A percentile compares a stretch with the other conserved stretches of the same genome.
Evolutionary conservation across 2,797 vertebrate species (phyloP).

Genomic region (Coranthus polyacanthus): DNA sequence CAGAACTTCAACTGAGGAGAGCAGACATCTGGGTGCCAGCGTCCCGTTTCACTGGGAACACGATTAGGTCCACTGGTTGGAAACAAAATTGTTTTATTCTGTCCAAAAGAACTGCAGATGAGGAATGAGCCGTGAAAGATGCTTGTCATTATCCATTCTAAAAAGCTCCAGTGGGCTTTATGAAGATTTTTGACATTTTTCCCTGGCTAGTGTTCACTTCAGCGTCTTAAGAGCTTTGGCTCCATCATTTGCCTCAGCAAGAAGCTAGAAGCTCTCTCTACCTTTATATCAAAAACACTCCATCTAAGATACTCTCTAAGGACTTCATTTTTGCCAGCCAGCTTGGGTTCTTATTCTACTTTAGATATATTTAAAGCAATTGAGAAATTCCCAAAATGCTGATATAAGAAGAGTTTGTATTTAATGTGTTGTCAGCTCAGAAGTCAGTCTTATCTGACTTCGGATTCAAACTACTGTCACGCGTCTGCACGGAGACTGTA

Average conservation of each 20-base stretch:
- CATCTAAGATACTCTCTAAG: slow-evolving; percentile 24
- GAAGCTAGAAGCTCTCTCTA: slow-evolving; percentile 18
- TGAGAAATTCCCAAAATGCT: slow-evolving; percentile 19
- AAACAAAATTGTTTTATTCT: slow-evolving; percentile 51
- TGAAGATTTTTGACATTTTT: slow-evolving; percentile 35
- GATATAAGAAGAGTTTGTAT: slow-evolving; percentile 15
- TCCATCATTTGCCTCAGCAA: slow-evolving; percentile 19
- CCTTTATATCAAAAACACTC: slow-evolving; percentile 36
- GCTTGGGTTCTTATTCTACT: slow-evolving; percentile 9
- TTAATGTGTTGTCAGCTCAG: slow-evolving; percentile 10
- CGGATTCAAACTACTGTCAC: slow-evolving; percentile 6
- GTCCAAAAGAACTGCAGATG: slow-evolving; percentile 42
- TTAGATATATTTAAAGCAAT: slow-evolving; percentile 6
- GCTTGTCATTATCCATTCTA: slow-evolving; percentile 51
- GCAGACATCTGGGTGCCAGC: slow-evolving; percentile 67
- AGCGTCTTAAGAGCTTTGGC: slow-evolving; percentile 34
- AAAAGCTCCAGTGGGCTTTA: slow-evolving; percentile 47
- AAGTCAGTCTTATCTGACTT: slow-evolving; percentile 10
- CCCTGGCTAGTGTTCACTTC: slow-evolving; percentile 19
- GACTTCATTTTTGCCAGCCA: slow-evolving; percentile 24
- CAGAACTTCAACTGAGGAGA: slow-evolving; percentile 61
- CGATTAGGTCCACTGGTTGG: slow-evolving; percentile 59
- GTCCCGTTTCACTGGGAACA: slow-evolving; percentile 47
- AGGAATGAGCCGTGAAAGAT: slow-evolving; percentile 34
- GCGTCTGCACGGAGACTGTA: slow-evolving; percentile 8